Evolutionary conservation across 2,797 vertebrate genomes (phyloP).

Genomic region (Taeniopygia guttata): DNA sequence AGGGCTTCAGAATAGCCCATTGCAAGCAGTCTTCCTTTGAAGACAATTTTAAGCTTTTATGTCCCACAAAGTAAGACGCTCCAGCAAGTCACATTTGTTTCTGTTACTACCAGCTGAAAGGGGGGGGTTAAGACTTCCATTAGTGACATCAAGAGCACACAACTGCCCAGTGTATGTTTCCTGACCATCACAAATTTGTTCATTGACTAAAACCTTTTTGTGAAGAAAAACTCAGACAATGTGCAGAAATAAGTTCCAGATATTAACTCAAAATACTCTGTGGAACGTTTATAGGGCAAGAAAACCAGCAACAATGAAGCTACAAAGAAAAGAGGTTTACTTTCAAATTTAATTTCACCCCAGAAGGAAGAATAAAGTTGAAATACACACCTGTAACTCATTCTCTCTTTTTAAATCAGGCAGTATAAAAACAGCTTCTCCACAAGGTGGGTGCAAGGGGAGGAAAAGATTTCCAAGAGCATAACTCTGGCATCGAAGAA

Average conservation of each 20-base stretch:
- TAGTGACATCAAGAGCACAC: neutral
- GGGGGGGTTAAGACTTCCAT: neutral
- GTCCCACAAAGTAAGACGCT: neutral
- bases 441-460: neutral
- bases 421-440: neutral
- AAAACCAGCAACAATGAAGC: neutral
- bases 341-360: neutral
- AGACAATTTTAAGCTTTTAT: neutral
- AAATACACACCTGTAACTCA: neutral
- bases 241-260: neutral
- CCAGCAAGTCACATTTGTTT: neutral
- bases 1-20: neutral
- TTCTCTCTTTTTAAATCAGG: neutral
- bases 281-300: neutral
- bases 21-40: neutral
- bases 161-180: neutral
- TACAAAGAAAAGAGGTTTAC: neutral
- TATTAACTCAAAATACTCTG: neutral
- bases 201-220: neutral
- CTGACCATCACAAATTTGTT: neutral
- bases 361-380: neutral
- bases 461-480: neutral
- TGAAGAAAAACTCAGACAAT: neutral
- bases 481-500: neutral
- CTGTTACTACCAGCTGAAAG: neutral